phyloP scores from a whole-genome alignment of 2,113 vertebrate species.

The Rynchops niger region DNA sequence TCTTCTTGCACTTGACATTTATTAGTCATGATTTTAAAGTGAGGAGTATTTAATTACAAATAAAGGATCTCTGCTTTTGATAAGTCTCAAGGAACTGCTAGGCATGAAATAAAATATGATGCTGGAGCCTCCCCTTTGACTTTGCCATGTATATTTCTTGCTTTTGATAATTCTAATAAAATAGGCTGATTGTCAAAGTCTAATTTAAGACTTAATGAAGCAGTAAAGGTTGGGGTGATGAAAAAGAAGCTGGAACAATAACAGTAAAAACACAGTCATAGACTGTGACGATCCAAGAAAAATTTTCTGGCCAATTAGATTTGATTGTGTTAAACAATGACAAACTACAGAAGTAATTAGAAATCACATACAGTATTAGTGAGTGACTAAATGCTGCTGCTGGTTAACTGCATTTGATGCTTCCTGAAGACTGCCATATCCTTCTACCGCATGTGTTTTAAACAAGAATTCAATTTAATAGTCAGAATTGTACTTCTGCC shows the following conservation, averaged over 20 bases:
- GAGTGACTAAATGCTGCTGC: slow-evolving; percentile 24
- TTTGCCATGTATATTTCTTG: background rate
- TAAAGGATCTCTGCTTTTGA: slow-evolving; percentile 56
- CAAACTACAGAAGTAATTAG: slow-evolving; percentile 72
- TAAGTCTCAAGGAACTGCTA: slow-evolving; percentile 57
- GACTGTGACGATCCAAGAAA: slow-evolving; percentile 62
- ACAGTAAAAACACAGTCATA: slow-evolving; percentile 64
- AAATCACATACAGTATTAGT: slow-evolving; percentile 43
- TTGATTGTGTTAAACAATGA: slow-evolving; percentile 74
- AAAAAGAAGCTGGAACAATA: slow-evolving; percentile 72
- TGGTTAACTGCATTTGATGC: slow-evolving; percentile 40
- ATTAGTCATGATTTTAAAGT: slow-evolving; percentile 59
- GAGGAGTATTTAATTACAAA: slow-evolving; percentile 72
- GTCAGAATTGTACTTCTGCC: background rate
- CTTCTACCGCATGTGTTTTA: background rate
- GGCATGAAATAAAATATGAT: slow-evolving; percentile 11
- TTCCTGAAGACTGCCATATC: slow-evolving; percentile 5
- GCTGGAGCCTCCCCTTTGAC: background rate
- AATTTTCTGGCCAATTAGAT: slow-evolving; percentile 77
- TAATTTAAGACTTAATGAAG: slow-evolving; percentile 75
- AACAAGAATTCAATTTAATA: background rate
- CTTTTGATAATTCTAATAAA: slow-evolving; percentile 66
- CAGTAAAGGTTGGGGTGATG: slow-evolving; percentile 68
- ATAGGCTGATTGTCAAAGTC: slow-evolving; percentile 67
- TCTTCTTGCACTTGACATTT: slow-evolving; percentile 70